A percentile compares a stretch with the other conserved stretches of the same genome.
phyloP scores from a whole-genome alignment of 2,888 invertebrate genomes.

The Aphidius colemani region DNA sequence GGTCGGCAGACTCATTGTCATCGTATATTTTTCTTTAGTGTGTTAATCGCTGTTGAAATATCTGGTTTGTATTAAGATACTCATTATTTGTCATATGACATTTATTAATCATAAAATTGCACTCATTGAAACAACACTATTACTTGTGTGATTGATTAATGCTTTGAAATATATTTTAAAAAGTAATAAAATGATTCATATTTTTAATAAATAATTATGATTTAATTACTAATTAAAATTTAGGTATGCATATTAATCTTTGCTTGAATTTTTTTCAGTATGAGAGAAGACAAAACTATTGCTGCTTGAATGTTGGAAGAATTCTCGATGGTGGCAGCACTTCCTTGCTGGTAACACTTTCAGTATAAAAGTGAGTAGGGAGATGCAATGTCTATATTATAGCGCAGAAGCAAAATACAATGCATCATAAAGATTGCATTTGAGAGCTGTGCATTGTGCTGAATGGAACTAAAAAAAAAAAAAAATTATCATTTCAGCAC shows the following conservation, averaged over 20 bases:
- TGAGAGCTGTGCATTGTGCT: conserved; percentile 34
- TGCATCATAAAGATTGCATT: conserved; percentile 33
- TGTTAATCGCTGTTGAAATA: too few species aligned
- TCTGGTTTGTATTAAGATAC: background rate
- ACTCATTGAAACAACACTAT: background rate
- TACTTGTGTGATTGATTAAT: too few species aligned
- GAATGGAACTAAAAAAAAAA: conserved; percentile 24
- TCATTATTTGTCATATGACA: background rate
- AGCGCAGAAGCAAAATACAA: conserved; percentile 31
- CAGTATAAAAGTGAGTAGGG: conserved; percentile 21
- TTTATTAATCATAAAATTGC: background rate
- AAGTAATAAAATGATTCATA: too few species aligned
- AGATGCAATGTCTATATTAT: conserved; percentile 19
- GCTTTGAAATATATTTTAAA: background rate
- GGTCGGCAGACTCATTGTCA: conserved; percentile 32
- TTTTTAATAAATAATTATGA: too few species aligned
- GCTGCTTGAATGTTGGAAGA: conserved; percentile 33
- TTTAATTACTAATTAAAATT: too few species aligned
- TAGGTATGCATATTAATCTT: too few species aligned
- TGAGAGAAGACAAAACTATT: conserved; percentile 39
- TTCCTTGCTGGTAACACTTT: conserved; percentile 32
- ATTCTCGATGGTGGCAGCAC: conserved; percentile 47
- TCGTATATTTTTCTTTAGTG: background rate
- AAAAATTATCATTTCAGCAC: too few species aligned
- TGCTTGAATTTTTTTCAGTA: too few species aligned